These are phyloP conservation scores for Lepidothrix coronata DNA, from an alignment of 2,113 vertebrate species.

Conservation along the genomic window DNA sequence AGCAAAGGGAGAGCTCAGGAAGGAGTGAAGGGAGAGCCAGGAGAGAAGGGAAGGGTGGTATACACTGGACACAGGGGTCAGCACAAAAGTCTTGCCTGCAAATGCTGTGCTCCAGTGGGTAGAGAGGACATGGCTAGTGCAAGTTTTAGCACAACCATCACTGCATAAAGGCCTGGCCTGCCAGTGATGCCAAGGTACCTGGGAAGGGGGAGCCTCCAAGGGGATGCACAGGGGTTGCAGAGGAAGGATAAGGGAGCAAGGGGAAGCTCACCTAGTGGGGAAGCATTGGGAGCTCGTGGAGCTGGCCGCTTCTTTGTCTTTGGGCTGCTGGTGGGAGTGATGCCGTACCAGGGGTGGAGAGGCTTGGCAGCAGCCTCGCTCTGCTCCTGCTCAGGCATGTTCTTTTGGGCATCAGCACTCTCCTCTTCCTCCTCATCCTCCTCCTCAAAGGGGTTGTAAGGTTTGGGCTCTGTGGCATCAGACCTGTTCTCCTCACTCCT, in stretches of 20 bases:
- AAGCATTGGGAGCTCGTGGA: conserved; percentile 79
- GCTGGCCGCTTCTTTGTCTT: conserved; percentile 87
- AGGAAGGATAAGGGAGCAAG: rapidly evolving
- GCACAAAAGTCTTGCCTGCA: neutral
- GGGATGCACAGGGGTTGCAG: neutral
- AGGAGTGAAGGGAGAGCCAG: neutral
- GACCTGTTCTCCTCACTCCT: neutral
- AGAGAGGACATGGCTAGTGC: neutral
- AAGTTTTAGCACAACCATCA: neutral
- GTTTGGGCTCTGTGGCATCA: conserved; percentile 61
- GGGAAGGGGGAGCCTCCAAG: neutral
- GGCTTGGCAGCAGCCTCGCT: conserved; percentile 52
- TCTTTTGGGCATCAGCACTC: neutral
- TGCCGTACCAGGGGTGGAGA: conserved; percentile 93
- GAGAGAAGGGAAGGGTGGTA: neutral
- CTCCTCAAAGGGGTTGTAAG: conserved; percentile 91
- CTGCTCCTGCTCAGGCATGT: neutral
- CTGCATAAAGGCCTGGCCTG: neutral
- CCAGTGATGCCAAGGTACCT: neutral
- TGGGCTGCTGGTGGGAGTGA: conserved; percentile 85
- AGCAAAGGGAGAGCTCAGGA: conserved; percentile 20
- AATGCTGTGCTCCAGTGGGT: neutral
- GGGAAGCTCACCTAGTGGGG: conserved; percentile 72
- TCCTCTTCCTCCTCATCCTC: conserved; percentile 71
- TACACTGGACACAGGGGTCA: neutral